Conservation (phyloP, 2,113 vertebrate genomes). For the Stegastes partitus region DNA sequence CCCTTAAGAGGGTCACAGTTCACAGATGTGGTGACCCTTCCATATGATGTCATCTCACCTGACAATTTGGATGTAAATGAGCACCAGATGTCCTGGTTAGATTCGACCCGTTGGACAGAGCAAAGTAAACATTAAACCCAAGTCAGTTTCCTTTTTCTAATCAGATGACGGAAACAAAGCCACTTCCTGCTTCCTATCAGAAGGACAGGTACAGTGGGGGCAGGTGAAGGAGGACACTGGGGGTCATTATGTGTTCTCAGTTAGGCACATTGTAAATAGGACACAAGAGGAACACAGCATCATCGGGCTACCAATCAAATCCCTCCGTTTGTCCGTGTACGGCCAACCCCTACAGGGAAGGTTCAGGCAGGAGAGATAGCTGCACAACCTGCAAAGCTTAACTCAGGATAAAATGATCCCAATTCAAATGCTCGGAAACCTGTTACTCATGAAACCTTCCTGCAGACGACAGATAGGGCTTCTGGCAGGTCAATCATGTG, state of each 20-base stretch:
- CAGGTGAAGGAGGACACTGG: background rate
- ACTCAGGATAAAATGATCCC: background rate
- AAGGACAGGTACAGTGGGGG: background rate
- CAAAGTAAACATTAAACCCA: constrained; percentile 33
- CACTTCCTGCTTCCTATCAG: constrained; percentile 39
- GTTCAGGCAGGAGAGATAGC: too few species aligned
- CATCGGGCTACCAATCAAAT: too few species aligned
- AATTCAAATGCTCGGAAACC: background rate
- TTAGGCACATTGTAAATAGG: background rate
- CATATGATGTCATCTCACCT: background rate
- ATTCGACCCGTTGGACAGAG: background rate
- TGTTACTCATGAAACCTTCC: constrained; percentile 5
- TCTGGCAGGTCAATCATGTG: background rate
- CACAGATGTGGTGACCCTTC: too few species aligned
- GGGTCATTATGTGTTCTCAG: background rate
- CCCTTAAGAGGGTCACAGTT: background rate
- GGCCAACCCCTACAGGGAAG: too few species aligned
- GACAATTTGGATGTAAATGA: constrained; percentile 17
- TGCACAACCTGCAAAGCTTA: constrained; percentile 4
- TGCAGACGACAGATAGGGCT: background rate
- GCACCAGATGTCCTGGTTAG: constrained; percentile 36
- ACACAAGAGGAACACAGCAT: too few species aligned
- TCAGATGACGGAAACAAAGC: constrained; percentile 3
- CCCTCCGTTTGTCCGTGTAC: too few species aligned
- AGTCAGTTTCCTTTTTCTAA: constrained; percentile 37